These are phyloP conservation scores for Drosophila longiperda DNA, from an alignment of 2,888 invertebrate species.

Conservation along the genomic window DNA sequence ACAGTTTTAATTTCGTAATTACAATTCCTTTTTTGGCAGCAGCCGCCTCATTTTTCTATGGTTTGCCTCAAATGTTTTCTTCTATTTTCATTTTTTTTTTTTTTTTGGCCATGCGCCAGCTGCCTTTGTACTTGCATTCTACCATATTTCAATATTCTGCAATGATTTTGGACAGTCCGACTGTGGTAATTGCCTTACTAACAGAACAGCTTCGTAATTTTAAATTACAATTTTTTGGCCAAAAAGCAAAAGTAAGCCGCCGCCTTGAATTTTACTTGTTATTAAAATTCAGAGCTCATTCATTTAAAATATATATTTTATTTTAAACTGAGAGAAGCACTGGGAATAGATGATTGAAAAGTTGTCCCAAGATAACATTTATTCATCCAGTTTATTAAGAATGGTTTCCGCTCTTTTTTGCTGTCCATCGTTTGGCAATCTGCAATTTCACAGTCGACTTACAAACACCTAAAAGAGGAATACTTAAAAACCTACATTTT, in stretches of 20 bases:
- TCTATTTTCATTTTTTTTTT: neutral
- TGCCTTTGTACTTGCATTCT: slow-evolving; percentile 28
- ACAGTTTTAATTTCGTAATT: slow-evolving; percentile 77
- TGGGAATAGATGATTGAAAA: neutral
- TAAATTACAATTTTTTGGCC: slow-evolving; percentile 46
- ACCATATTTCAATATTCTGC: slow-evolving; percentile 61
- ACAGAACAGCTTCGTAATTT: slow-evolving; percentile 44
- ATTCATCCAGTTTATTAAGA: neutral
- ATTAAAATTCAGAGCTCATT: too few relatives aligned
- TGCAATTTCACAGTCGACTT: neutral
- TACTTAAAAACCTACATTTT: slow-evolving; percentile 28
- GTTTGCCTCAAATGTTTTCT: slow-evolving; percentile 9
- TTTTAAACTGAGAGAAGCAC: neutral
- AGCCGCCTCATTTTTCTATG: slow-evolving; percentile 20
- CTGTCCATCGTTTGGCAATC: neutral
- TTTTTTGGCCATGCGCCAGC: slow-evolving; percentile 58
- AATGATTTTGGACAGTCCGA: slow-evolving; percentile 68
- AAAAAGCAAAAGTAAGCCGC: neutral
- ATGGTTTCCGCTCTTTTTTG: neutral
- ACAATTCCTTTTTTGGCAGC: slow-evolving; percentile 59
- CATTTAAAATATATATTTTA: neutral
- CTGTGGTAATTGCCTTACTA: slow-evolving; percentile 55
- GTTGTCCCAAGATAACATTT: neutral
- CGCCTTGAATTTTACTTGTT: neutral
- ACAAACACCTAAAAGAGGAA: neutral